Evolutionary conservation across 37 sponge, comb jelly and placozoan genomes (phyloP).

Genomic region (Oscarella lobularis): DNA sequence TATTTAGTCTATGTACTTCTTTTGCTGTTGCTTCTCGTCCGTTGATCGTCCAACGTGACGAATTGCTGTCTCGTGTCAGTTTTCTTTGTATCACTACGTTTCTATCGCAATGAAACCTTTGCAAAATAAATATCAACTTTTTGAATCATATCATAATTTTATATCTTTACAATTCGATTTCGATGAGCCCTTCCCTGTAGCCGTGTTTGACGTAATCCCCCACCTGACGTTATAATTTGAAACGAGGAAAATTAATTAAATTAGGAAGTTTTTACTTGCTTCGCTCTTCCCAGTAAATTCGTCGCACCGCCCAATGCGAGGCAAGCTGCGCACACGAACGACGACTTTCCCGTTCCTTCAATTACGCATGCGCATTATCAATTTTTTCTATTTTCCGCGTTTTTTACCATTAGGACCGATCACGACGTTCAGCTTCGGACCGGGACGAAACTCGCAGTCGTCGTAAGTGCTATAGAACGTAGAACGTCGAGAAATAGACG

Average conservation of each 20-base stretch:
- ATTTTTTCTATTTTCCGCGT: background rate
- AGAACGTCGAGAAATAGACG: background rate
- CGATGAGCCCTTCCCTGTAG: conserved; percentile 44
- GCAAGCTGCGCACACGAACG: conserved; percentile 93
- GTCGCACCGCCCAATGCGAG: conserved; percentile 83
- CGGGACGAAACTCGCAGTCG: conserved; percentile 52
- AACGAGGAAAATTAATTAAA: background rate
- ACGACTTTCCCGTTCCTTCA: conserved; percentile 96
- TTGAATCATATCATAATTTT: conserved; percentile 3
- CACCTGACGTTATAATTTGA: conserved; percentile 23
- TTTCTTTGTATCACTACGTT: conserved; percentile 33
- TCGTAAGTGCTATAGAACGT: conserved; percentile 65
- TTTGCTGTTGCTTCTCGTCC: conserved; percentile 20
- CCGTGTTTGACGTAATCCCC: conserved; percentile 91
- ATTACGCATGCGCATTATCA: too few species aligned
- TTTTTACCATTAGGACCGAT: conserved; percentile 86
- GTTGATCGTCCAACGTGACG: conserved; percentile 78
- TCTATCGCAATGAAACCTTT: conserved; percentile 9
- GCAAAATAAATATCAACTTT: conserved; percentile 4
- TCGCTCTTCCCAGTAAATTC: conserved; percentile 79
- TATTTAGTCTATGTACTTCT: too few species aligned
- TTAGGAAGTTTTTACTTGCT: conserved; percentile 39
- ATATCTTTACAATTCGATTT: conserved; percentile 49
- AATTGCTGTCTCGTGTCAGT: conserved; percentile 40
- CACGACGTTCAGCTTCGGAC: conserved; percentile 74